Conservation (phyloP, 1,140 invertebrate genomes). For the Drosophila ogumai region DNA sequence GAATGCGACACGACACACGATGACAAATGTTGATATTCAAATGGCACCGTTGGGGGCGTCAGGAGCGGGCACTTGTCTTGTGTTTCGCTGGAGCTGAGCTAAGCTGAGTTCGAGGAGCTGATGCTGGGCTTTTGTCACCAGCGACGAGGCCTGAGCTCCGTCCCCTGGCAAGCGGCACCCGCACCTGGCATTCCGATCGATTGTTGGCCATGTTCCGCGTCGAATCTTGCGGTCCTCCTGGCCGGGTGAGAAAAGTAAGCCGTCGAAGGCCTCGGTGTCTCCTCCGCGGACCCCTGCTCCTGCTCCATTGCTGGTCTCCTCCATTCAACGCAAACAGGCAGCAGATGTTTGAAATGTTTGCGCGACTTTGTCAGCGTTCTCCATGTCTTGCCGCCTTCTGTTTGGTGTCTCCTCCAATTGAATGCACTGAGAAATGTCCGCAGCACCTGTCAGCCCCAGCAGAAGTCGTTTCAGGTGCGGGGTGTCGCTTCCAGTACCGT, state of each 20-base stretch:
- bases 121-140: constrained; percentile 56
- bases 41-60: constrained; percentile 69
- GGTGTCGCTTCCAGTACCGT: constrained; percentile 51
- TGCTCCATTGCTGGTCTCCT: constrained; percentile 13
- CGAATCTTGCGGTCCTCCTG: constrained; percentile 52
- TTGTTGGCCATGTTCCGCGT: constrained; percentile 63
- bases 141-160: constrained; percentile 1
- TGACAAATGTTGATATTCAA: constrained; percentile 82
- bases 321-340: constrained; percentile 51
- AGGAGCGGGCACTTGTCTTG: constrained; percentile 37
- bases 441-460: constrained; percentile 62
- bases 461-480: constrained; percentile 23
- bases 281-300: neutral
- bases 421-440: constrained; percentile 65
- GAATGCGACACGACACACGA: constrained; percentile 78
- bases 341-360: constrained; percentile 76
- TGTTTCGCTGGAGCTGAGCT: neutral
- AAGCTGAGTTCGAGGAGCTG: constrained; percentile 6
- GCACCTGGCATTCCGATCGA: constrained; percentile 74
- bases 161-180: constrained; percentile 48
- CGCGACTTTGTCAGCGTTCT: constrained; percentile 65
- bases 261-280: constrained; percentile 29
- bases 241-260: constrained; percentile 73
- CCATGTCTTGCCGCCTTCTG: constrained; percentile 27
- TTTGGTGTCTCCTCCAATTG: constrained; percentile 42